Conservation (phyloP, 2,113 vertebrate genomes). For the Cygnus atratus region DNA sequence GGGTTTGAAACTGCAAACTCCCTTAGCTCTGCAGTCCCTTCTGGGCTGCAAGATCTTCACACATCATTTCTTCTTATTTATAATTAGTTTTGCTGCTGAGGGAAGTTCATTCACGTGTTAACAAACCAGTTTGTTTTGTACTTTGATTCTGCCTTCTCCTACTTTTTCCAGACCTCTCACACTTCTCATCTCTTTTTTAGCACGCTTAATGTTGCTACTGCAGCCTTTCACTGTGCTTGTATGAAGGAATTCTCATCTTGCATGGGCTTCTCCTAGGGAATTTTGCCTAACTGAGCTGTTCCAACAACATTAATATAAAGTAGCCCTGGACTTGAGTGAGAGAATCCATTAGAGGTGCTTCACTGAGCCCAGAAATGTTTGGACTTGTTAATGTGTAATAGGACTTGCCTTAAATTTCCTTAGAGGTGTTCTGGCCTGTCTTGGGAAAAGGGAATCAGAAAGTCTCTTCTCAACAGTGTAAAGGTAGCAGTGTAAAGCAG, state of each 20-base stretch:
- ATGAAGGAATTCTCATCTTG: not conserved
- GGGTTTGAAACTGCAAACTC: not conserved
- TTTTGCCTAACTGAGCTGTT: not conserved
- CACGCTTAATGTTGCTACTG: not conserved
- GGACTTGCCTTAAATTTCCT: not conserved
- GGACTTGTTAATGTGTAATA: not conserved
- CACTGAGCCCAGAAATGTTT: not conserved
- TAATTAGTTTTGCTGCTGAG: not conserved
- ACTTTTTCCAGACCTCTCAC: not conserved
- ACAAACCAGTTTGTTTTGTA: not conserved
- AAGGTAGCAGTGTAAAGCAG: not conserved
- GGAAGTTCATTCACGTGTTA: not conserved
- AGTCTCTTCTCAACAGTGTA: not conserved
- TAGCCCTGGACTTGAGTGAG: accelerated
- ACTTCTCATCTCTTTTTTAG: not conserved
- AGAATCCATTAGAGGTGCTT: not conserved
- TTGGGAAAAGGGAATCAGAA: not conserved
- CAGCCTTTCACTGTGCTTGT: not conserved
- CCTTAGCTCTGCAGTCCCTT: not conserved
- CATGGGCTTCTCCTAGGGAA: not conserved
- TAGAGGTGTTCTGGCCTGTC: not conserved
- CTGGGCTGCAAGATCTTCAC: not conserved
- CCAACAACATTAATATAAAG: not conserved
- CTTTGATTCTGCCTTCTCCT: not conserved
- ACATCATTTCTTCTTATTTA: not conserved